A percentile compares a stretch with the other conserved stretches of the same genome.
These are phyloP conservation scores for Sebastes matsubarae DNA, from an alignment of 2,797 vertebrate genomes.

Conservation along the genomic window DNA sequence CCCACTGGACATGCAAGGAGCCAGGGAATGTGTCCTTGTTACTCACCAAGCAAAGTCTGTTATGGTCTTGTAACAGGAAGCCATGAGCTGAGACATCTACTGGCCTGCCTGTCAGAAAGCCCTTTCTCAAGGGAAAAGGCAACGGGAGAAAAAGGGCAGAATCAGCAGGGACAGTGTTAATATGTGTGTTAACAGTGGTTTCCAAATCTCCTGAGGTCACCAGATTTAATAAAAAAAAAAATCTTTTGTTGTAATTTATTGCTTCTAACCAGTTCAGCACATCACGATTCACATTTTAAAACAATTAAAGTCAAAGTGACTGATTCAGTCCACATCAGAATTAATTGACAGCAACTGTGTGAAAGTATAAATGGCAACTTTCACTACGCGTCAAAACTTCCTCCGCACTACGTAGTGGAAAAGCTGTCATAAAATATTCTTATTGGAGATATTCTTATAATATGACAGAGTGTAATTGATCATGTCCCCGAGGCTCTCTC, in stretches of 20 bases:
- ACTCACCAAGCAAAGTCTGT: constrained; percentile 63
- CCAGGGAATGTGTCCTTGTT: constrained; percentile 77
- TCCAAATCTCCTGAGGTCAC: constrained; percentile 7
- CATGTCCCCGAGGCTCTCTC: constrained; percentile 59
- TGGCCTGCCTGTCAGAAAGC: constrained; percentile 51
- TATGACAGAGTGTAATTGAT: constrained; percentile 71
- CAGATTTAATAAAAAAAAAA: too few species aligned
- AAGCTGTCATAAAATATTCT: constrained; percentile 25
- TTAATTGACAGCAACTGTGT: neutral
- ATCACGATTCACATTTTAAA: neutral
- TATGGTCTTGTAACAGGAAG: constrained; percentile 72
- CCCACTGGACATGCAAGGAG: constrained; percentile 55
- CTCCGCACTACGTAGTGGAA: constrained; percentile 48
- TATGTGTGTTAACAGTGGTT: constrained; percentile 9
- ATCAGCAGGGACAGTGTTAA: constrained; percentile 23
- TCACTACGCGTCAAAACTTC: neutral
- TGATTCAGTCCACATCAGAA: neutral
- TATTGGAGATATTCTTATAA: constrained; percentile 57
- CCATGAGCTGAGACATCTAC: constrained; percentile 57
- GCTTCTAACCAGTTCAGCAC: neutral
- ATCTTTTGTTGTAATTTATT: neutral
- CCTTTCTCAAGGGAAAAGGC: constrained; percentile 41
- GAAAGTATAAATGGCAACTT: neutral
- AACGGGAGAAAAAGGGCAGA: constrained; percentile 28
- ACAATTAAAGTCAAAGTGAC: neutral